phyloP scores from a whole-genome alignment of 2,113 vertebrate species.

The Psilopogon haemacephalus region DNA sequence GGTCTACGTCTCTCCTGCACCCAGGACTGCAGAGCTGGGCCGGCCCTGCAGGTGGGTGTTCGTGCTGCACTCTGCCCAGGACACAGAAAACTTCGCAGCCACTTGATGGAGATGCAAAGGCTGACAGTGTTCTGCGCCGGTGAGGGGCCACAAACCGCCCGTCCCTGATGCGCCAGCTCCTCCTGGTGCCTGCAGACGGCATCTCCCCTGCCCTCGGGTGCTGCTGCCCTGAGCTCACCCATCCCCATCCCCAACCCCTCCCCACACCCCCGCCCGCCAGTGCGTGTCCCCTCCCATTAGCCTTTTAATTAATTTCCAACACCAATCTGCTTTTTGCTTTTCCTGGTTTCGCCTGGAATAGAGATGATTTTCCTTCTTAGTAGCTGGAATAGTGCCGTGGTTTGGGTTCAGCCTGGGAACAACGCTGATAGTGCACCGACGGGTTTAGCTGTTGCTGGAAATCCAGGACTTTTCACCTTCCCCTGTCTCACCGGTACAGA shows the following conservation, averaged over 20 bases:
- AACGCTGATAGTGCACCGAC: background rate
- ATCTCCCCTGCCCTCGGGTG: background rate
- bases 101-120: rapidly evolving
- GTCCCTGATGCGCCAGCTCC: background rate
- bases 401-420: background rate
- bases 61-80: background rate
- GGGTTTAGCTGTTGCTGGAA: background rate
- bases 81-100: background rate
- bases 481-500: background rate
- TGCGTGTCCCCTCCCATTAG: too few relatives aligned
- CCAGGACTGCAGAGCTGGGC: too few relatives aligned
- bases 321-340: rapidly evolving
- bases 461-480: background rate
- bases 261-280: background rate
- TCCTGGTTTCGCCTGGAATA: background rate
- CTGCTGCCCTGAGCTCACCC: background rate
- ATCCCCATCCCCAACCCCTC: background rate
- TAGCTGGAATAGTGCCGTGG: background rate
- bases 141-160: background rate
- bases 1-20: too few relatives aligned
- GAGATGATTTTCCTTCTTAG: background rate
- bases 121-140: rapidly evolving
- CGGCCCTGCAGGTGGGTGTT: background rate
- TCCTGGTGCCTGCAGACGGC: background rate
- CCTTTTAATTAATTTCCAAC: rapidly evolving